Evolutionary conservation across 1,140 invertebrate genomes (phyloP).

Genomic region (Drosophila cardini): DNA sequence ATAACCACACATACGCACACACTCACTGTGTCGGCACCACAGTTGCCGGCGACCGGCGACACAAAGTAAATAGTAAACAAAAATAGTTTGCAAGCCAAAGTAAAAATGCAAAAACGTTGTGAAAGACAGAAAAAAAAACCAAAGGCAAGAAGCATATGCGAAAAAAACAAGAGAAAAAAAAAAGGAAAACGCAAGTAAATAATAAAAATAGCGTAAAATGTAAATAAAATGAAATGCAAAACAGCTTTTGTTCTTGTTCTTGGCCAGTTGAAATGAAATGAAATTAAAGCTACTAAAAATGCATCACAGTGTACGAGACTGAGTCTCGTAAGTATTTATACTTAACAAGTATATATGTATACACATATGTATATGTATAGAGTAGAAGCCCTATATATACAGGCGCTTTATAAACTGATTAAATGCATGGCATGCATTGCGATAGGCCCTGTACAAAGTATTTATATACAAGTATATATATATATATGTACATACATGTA

Average conservation of each 20-base stretch:
- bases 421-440: conserved; percentile 57
- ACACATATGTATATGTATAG: conserved; percentile 8
- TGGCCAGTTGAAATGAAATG: conserved; percentile 21
- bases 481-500: too few relatives aligned
- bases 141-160: conserved; percentile 21
- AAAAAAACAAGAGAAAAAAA: conserved; percentile 54
- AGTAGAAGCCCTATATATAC: conserved; percentile 29
- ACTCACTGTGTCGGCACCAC: background rate
- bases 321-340: conserved; percentile 19
- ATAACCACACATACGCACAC: conserved; percentile 1
- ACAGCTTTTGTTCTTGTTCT: conserved; percentile 55
- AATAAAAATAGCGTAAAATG: conserved; percentile 74
- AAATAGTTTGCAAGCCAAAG: conserved; percentile 79
- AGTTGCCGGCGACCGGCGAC: conserved; percentile 40
- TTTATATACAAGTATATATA: too few relatives aligned
- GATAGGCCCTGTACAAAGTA: conserved; percentile 33
- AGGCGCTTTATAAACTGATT: conserved; percentile 66
- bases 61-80: conserved; percentile 82
- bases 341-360: background rate
- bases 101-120: conserved; percentile 71
- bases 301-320: conserved; percentile 35
- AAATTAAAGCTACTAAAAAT: conserved; percentile 71
- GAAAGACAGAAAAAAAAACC: conserved; percentile 12
- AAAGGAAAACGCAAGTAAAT: conserved; percentile 68
- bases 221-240: conserved; percentile 68